Evolutionary conservation across 2,888 invertebrate genomes (phyloP).

Genomic region (Hemicrepidius hirtus): DNA sequence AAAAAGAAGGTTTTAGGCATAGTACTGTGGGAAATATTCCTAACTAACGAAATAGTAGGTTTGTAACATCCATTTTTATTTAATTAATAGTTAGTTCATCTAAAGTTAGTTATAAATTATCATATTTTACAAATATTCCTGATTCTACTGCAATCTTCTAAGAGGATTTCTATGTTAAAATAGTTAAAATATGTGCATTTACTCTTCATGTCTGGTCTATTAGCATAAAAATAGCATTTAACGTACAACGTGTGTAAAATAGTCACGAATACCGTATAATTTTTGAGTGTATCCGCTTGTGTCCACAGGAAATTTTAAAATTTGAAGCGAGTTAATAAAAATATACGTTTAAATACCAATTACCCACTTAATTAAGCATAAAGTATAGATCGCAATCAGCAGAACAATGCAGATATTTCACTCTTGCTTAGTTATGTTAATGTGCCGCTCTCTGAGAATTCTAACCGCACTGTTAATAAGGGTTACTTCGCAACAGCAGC

Average conservation of each 20-base stretch:
- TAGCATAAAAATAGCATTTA: constrained; percentile 26
- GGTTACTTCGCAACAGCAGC: constrained; percentile 51
- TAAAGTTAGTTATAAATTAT: no score
- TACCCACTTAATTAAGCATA: constrained; percentile 68
- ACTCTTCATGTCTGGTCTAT: constrained; percentile 9
- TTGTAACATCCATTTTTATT: no score
- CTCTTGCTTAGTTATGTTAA: constrained; percentile 70
- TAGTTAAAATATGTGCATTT: constrained; percentile 27
- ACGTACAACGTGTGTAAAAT: constrained; percentile 7
- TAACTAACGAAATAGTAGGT: no score
- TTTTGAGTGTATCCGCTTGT: constrained; percentile 18
- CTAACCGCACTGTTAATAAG: constrained; percentile 51
- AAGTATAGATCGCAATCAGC: constrained; percentile 65
- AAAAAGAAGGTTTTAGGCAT: no score
- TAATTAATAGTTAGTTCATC: no score
- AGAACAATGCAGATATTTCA: constrained; percentile 70
- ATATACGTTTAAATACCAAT: constrained; percentile 64
- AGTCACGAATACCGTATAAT: constrained; percentile 8
- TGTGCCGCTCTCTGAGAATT: constrained; percentile 53
- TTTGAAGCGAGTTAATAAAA: constrained; percentile 41
- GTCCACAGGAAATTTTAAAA: constrained; percentile 24
- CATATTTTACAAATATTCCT: no score
- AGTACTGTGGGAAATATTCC: no score
- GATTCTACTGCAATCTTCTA: no score
- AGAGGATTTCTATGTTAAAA: background rate